Conservation (phyloP, 2,113 vertebrate genomes). For the Anthoscopus minutus region DNA sequence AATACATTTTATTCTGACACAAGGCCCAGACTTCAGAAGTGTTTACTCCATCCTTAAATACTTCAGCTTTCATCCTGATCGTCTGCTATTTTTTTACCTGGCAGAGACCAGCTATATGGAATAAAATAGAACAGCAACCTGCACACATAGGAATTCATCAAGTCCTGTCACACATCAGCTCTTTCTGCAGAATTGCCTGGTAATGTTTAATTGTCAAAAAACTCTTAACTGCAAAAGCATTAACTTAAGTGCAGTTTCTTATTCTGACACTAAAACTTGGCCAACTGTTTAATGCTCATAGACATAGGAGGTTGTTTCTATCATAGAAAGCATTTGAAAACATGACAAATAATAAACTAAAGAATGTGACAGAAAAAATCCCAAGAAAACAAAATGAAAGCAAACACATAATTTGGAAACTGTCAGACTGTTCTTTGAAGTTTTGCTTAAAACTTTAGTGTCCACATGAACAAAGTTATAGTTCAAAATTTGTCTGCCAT, state of each 20-base stretch:
- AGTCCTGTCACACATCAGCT: background rate
- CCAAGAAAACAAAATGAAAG: background rate
- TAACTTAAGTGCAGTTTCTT: background rate
- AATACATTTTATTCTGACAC: background rate
- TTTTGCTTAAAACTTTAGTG: background rate
- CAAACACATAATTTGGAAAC: background rate
- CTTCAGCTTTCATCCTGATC: background rate
- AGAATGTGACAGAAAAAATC: background rate
- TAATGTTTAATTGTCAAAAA: background rate
- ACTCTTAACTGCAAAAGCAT: background rate
- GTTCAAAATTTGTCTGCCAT: background rate
- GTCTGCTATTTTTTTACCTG: background rate
- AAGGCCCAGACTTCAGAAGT: background rate
- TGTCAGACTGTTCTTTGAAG: background rate
- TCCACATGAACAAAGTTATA: background rate
- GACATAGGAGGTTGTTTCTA: background rate
- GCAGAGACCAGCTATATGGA: background rate
- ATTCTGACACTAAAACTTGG: background rate
- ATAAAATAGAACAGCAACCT: background rate
- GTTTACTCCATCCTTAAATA: background rate
- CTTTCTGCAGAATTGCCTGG: background rate
- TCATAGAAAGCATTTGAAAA: background rate
- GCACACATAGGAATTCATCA: background rate
- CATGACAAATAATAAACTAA: background rate
- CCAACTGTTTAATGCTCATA: background rate